Evolutionary conservation across 1,140 invertebrate genomes (phyloP), one percentile per base, ranked within the genome.

Genomic region (Ooceraea biroi): DNA sequence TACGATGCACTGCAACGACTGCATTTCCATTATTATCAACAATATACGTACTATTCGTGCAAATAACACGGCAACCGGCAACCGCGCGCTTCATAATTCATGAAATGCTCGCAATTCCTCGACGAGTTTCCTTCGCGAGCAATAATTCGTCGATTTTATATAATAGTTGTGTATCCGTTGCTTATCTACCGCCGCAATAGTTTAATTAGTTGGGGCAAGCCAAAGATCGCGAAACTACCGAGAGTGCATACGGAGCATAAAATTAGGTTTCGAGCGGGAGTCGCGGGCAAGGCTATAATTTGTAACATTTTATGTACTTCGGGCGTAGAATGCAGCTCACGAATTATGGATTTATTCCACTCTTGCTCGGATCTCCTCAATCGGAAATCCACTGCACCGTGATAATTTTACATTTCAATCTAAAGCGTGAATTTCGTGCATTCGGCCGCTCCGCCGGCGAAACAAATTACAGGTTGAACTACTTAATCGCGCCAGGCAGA

Each of bases 351-450:
- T 69, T 58, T 27, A 69, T 58, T 58, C 63, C 63, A 27, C 65
- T 80, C 50, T 30, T 10, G 50, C 30, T 46, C 76, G 36, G 50
- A 27, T 19, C 63, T 55, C 65, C 3, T 78, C 48, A 80, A 71
- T 80, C 36, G 52, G 50, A 71, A 30, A 80, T 80, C 76, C 65
- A 71, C 44, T 71, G 76, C 65, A 27, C 50, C 68, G 57, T 22
- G 65, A 80, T 69, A 36, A 80, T 80, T 78, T 68, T 78, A 57
- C 76, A 78, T 78, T 80, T 80, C 76, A 80, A 80, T 80, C 69
- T 71, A 44, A 80, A 71, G 36, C 76, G 76, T 17, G 69, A 80
- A 80, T 80, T 78, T 61, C 63, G 76, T 69, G 22, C 63, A 36
- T 52, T 63, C 76, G 76, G 69, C 63, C 76, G 50, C 57, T 78